phyloP scores from a whole-genome alignment of 2,888 invertebrate genomes.

The Loripinus fragilis region DNA sequence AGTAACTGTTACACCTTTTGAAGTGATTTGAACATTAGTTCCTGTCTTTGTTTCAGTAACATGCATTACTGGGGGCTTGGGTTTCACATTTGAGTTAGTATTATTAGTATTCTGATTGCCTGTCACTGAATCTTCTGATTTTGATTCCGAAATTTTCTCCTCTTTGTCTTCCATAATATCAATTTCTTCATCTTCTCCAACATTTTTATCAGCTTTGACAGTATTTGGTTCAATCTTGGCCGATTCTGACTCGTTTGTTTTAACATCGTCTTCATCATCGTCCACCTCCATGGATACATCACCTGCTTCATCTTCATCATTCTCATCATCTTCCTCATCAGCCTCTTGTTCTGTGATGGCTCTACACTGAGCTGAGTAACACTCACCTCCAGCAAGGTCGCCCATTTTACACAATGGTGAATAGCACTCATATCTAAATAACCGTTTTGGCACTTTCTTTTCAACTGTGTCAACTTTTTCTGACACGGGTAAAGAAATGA shows the following conservation, averaged over 20 bases:
- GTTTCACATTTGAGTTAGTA: constrained; percentile 29
- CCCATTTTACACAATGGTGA: constrained; percentile 70
- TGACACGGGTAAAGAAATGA: constrained; percentile 51
- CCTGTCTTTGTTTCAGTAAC: constrained; percentile 50
- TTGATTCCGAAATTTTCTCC: neutral
- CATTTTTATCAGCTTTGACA: constrained; percentile 43
- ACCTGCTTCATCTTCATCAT: constrained; percentile 54
- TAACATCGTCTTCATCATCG: constrained; percentile 52
- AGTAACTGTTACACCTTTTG: constrained; percentile 21
- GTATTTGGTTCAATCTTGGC: constrained; percentile 12
- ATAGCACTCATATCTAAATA: constrained; percentile 67
- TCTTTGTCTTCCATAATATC: constrained; percentile 69
- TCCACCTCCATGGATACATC: constrained; percentile 61
- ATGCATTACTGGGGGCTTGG: constrained; percentile 54
- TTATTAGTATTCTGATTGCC: constrained; percentile 37
- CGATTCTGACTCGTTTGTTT: constrained; percentile 9
- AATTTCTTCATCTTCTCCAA: constrained; percentile 71
- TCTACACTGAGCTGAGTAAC: constrained; percentile 63
- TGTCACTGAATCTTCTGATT: neutral
- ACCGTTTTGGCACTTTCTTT: constrained; percentile 41
- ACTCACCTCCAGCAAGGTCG: constrained; percentile 42
- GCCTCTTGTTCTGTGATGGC: constrained; percentile 46
- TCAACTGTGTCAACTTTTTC: constrained; percentile 41
- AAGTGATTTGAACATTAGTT: constrained; percentile 23
- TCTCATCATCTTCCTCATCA: constrained; percentile 65